These are phyloP conservation scores for Boloria euphrosyne DNA, from an alignment of 2,888 invertebrate genomes.

Conservation along the genomic window DNA sequence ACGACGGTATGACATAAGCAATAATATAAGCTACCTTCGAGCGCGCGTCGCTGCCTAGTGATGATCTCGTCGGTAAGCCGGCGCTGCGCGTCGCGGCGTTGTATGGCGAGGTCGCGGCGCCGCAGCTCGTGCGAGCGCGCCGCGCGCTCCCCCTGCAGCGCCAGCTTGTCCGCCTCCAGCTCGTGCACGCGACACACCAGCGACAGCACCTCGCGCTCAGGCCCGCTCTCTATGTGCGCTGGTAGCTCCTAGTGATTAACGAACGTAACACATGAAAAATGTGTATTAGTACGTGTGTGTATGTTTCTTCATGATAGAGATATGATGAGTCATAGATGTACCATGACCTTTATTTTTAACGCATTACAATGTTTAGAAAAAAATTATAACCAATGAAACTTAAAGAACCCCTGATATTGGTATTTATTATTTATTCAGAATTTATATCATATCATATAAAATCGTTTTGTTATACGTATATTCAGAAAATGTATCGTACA, in stretches of 20 bases:
- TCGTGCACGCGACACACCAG: constrained; percentile 96
- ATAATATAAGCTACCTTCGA: constrained; percentile 85
- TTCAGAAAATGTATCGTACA: not conserved
- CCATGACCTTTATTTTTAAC: no score
- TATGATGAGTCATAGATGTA: not conserved
- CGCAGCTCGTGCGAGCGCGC: constrained; percentile 93
- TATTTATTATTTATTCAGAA: no score
- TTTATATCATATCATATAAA: no score
- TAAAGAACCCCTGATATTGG: no score
- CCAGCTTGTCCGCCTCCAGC: constrained; percentile 96
- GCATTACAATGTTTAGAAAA: no score
- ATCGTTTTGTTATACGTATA: no score
- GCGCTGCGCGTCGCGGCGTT: constrained; percentile 91
- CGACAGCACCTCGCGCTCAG: constrained; percentile 94
- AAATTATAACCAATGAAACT: no score
- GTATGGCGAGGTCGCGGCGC: constrained; percentile 90
- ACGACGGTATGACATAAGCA: no score
- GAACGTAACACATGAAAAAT: no score
- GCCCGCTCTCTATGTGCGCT: constrained; percentile 91
- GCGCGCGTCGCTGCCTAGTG: constrained; percentile 90
- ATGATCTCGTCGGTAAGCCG: constrained; percentile 96
- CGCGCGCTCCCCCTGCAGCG: constrained; percentile 92
- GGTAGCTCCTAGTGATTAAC: constrained; percentile 86
- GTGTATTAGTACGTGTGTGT: not conserved
- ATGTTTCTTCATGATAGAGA: no score